These are phyloP conservation scores for Limanda limanda DNA, from an alignment of 2,113 vertebrate genomes.

Conservation along the genomic window DNA sequence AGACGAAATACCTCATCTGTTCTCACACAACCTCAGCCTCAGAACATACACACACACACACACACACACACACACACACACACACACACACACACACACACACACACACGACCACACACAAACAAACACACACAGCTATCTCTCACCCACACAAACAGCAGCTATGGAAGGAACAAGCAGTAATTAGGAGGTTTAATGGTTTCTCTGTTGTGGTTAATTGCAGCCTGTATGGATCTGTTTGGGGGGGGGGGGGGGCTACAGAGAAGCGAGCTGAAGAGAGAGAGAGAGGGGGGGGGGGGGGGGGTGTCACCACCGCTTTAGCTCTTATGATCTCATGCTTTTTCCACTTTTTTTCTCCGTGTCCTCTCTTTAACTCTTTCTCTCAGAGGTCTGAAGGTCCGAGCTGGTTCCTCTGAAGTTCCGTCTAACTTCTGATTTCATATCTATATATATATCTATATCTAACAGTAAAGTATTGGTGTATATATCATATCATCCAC, in stretches of 20 bases:
- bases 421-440: neutral
- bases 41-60: neutral
- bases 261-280: neutral
- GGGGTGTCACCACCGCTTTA: slow-evolving; percentile 27
- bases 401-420: no score
- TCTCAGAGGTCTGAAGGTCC: no score
- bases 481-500: no score
- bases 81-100: slow-evolving; percentile 13
- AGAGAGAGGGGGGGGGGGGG: neutral
- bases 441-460: no score
- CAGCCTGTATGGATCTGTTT: slow-evolving; percentile 62
- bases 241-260: neutral
- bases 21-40: slow-evolving; percentile 8
- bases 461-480: no score
- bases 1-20: neutral
- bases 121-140: slow-evolving; percentile 7
- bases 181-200: slow-evolving; percentile 76
- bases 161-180: slow-evolving; percentile 66
- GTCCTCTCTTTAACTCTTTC: neutral
- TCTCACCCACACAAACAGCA: slow-evolving; percentile 52
- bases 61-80: neutral
- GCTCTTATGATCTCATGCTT: slow-evolving; percentile 36
- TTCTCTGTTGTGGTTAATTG: slow-evolving; percentile 79
- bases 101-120: slow-evolving; percentile 54
- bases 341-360: neutral